Evolutionary conservation across 1,140 invertebrate species (phyloP).

Genomic region (Brachionus angularis): DNA sequence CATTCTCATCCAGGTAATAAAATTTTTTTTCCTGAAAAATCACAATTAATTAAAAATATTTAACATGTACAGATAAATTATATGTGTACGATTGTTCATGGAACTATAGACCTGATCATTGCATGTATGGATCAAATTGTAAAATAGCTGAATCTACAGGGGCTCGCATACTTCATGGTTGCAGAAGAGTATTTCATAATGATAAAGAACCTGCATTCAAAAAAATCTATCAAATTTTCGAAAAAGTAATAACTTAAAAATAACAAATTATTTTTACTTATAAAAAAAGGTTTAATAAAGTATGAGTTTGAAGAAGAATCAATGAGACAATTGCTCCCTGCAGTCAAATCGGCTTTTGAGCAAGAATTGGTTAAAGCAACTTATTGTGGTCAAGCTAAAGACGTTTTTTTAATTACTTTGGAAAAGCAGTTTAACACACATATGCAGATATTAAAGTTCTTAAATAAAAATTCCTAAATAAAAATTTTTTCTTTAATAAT

Average conservation of each 20-base stretch:
- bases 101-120: conserved; percentile 89
- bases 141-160: conserved; percentile 70
- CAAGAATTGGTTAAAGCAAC: background rate
- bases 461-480: background rate
- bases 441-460: background rate
- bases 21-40: background rate
- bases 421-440: background rate
- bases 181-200: conserved; percentile 75
- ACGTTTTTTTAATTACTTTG: conserved; percentile 7
- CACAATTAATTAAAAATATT: conserved; percentile 50
- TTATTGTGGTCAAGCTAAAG: conserved; percentile 36
- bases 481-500: background rate
- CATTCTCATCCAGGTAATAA: conserved; percentile 72
- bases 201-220: conserved; percentile 80
- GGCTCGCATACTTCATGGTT: conserved; percentile 79
- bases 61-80: conserved; percentile 75
- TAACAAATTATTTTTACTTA: background rate
- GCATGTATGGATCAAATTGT: conserved; percentile 82
- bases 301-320: conserved; percentile 22
- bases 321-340: background rate
- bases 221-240: conserved; percentile 69
- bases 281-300: too few relatives aligned
- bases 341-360: background rate
- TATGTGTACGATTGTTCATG: conserved; percentile 77
- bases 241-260: conserved; percentile 60